Base-by-base conservation (phyloP, 2,113 vertebrate genomes). In the Osmerus mordax region DNA sequence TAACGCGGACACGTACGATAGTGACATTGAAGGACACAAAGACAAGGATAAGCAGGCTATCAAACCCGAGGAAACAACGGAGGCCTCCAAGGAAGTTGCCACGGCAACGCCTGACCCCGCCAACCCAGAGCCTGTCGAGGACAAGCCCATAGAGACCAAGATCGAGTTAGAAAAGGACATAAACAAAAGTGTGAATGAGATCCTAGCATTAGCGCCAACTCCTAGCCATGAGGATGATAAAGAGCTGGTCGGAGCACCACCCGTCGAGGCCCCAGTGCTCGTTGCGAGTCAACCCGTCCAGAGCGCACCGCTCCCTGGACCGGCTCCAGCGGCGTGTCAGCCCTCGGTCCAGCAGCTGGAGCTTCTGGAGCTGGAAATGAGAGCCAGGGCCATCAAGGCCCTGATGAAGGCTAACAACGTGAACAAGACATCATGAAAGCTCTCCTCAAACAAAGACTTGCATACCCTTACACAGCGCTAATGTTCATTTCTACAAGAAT, bases 301-400 rank as follows among this genome's bases (percentile, higher is more conserved):
- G 80, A 65, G 53, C 1, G 51, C 0, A 1, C 13, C 81, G 0
- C n/a, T 52, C 41, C 15, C 64, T 0, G 63, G 69, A 7, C 58
- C 61, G 0, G 55, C 84, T 0, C 71, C 90, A 1, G 87, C 88
- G 60, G 87, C 90, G 0, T 81, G 92, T 69, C 94, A 94, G 68
- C 97, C 97, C 0, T 98, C 97, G 1, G 91, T 95, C 29, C 96
- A 98, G 76, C 97, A 99, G 74, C 91, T 98, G 85, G 97, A 98
- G 77, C 93, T 99, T 4, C 91, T 99, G 41, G 97, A 99, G 86
- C 83, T 99, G 0, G 97, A 99, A 78, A 99, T 99, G 97, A 95
- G 97, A 72, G 97, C 97, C 0, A 90, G 97, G 71, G 97, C 97
- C 56, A 99, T 99, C 81, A 99, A 99, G 82, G 97, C 97, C 28